Evolutionary conservation across 2,113 vertebrate genomes (phyloP), one percentile per base, ranked within the genome.

Genomic region (Mustela lutreola): DNA sequence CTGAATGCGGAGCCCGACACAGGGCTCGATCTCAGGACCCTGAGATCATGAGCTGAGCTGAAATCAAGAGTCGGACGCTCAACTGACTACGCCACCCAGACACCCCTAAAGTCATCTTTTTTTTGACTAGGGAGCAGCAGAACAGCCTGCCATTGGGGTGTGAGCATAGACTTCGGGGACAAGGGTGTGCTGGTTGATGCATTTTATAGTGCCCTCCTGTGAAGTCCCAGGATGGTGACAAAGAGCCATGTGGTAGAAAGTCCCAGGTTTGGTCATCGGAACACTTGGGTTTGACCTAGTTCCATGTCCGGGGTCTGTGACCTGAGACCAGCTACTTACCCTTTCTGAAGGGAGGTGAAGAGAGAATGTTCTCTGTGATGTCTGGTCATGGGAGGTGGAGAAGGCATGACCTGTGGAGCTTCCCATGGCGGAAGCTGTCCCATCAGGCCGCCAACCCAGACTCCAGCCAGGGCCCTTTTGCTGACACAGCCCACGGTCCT

Each of bases 141-240:
- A 48, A 7, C 7, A 7, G 4, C 53, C 45, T 14, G 4, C 70
- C 33, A 9, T 18, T 7, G 1, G 71, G 45, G 33, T 31, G 2
- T 33, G 33, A 16, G 7, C 12, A 42, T 53, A 22, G 53, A 6
- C 60, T 11, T 18, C 33, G 7, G 11, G 26, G 9, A 4, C 26
- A 9, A 1, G 39, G 2, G 42, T 19, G 7, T 9, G 4, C 28
- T 14, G 50, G 67, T 5, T 4, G 56, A 1, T 80, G 45, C 33
- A 3, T 16, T 50, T 10, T 9, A n/a, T 7, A 36, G 36, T 2
- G 1, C 53, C 92, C 63, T 75, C 56, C 0, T 2, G 62, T 45
- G 16, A 36, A 50, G 2, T 3, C 36, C 50, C 0, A 0, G 10
- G 21, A 7, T 67, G 4, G 1, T 22, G 22, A 60, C 3, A 53